Percentiles rank a stretch among this genome's conserved stretches.
Conservation (phyloP, 2,888 invertebrate species). For the Hypsopygia costalis region DNA sequence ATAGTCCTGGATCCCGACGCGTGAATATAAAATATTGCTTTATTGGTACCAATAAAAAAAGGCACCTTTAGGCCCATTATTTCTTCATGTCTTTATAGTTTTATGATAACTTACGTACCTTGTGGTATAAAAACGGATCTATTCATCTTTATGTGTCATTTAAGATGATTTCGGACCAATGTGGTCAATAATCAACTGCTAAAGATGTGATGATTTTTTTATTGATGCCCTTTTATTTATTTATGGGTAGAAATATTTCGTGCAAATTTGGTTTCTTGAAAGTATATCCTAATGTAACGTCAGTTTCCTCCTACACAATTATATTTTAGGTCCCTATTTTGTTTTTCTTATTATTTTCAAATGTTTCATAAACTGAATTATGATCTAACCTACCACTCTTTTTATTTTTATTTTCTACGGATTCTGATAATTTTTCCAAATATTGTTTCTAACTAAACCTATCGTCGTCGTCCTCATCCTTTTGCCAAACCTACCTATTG, state of each 20-base stretch:
- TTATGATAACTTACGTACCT: constrained; percentile 57
- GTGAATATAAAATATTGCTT: constrained; percentile 71
- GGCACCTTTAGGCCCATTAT: constrained; percentile 51
- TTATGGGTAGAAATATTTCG: constrained; percentile 2
- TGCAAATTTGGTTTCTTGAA: too few relatives aligned
- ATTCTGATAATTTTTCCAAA: too few relatives aligned
- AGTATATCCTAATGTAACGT: too few relatives aligned
- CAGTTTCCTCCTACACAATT: too few relatives aligned
- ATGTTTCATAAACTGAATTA: too few relatives aligned
- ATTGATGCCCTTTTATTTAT: constrained; percentile 14
- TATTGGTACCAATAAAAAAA: constrained; percentile 70
- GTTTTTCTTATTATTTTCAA: too few relatives aligned
- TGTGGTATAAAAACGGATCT: constrained; percentile 46
- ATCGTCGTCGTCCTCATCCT: too few relatives aligned
- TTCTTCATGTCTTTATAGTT: constrained; percentile 66
- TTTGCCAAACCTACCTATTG: too few relatives aligned
- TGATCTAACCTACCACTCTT: too few relatives aligned
- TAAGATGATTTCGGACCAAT: constrained; percentile 37
- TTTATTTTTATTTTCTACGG: too few relatives aligned
- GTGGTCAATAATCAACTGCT: constrained; percentile 55
- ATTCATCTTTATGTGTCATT: constrained; percentile 50
- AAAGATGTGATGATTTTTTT: constrained; percentile 28
- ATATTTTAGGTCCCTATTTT: too few relatives aligned
- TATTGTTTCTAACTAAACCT: too few relatives aligned
- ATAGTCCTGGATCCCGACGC: constrained; percentile 34